These are phyloP conservation scores for Cotesia vestalis DNA, from an alignment of 1,140 invertebrate genomes.

Conservation along the genomic window DNA sequence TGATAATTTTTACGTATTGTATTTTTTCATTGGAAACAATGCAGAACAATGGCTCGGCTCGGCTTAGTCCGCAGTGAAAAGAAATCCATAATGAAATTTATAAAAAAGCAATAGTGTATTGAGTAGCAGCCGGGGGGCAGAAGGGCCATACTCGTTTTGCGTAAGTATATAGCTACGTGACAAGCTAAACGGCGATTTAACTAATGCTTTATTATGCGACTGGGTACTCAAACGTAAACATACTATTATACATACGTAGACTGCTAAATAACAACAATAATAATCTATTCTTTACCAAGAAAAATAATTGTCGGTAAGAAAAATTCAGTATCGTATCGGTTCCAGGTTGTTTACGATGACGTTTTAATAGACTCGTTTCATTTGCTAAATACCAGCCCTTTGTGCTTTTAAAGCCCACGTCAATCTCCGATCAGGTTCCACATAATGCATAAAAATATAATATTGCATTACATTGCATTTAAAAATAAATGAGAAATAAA, in stretches of 20 bases:
- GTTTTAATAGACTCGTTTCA: conserved; percentile 18
- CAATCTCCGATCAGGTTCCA: neutral
- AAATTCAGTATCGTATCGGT: conserved; percentile 10
- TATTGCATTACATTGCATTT: too few species aligned
- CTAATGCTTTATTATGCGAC: conserved; percentile 33
- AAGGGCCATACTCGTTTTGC: conserved; percentile 30
- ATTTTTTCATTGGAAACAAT: too few species aligned
- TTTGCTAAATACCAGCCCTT: conserved; percentile 33
- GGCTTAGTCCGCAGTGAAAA: too few species aligned
- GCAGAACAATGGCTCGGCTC: too few species aligned
- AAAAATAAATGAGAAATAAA: too few species aligned
- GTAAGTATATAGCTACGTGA: conserved; percentile 31
- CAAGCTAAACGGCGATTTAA: conserved; percentile 38
- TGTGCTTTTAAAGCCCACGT: neutral
- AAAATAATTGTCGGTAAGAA: too few species aligned
- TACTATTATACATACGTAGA: neutral
- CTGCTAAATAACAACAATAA: too few species aligned
- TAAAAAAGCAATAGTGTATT: conserved; percentile 13
- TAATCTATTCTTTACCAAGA: too few species aligned
- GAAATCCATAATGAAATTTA: too few species aligned
- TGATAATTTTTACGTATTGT: too few species aligned
- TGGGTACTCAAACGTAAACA: conserved; percentile 4
- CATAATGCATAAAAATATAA: neutral
- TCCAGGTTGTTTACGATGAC: conserved; percentile 17
- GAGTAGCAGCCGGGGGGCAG: conserved; percentile 26